Conservation (phyloP, 2,797 vertebrate genomes). For the Peromyscus attwateri region DNA sequence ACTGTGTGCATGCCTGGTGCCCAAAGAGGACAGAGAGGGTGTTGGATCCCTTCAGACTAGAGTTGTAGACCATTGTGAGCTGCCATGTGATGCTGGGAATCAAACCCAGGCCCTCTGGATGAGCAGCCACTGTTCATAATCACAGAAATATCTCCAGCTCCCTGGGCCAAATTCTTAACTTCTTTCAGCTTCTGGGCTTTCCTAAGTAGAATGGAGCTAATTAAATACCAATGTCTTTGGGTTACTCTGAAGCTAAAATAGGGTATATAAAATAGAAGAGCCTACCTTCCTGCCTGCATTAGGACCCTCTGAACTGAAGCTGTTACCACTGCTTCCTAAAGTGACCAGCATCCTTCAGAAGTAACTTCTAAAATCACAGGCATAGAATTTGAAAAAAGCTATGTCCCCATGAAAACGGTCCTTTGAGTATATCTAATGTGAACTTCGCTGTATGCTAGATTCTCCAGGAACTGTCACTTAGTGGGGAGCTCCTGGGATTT, state of each 20-base stretch:
- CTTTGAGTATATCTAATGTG: not conserved
- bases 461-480: not conserved
- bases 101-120: not conserved
- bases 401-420: not conserved
- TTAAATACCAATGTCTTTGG: not conserved
- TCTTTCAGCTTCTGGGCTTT: not conserved
- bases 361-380: not conserved
- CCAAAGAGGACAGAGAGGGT: not conserved
- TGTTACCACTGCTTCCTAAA: not conserved
- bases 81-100: not conserved
- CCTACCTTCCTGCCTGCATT: not conserved
- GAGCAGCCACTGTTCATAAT: not conserved
- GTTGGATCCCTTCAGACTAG: not conserved
- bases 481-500: not conserved
- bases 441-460: not conserved
- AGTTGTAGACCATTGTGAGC: not conserved
- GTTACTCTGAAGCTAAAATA: slow-evolving; percentile 37
- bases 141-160: not conserved
- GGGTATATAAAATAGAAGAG: no score
- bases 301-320: not conserved
- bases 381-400: not conserved
- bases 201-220: slow-evolving; percentile 9
- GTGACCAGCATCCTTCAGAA: not conserved
- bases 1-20: not conserved
- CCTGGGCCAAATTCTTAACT: not conserved